Conservation (phyloP, 92 coral and sea anemone genomes). For the Actinernus sp. region DNA sequence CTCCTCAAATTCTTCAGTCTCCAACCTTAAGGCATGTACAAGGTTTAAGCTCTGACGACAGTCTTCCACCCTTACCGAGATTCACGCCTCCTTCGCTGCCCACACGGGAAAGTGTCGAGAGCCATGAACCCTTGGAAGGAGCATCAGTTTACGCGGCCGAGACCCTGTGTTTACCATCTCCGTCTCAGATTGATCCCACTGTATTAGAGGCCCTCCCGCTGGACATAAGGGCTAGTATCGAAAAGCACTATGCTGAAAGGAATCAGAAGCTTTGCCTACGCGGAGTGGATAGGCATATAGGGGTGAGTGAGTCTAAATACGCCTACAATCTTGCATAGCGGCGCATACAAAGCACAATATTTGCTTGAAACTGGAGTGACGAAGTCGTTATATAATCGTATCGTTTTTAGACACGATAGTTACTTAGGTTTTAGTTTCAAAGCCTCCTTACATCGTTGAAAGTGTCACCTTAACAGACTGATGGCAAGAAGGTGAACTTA, state of each 20-base stretch:
- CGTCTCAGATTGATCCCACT: conserved; percentile 86
- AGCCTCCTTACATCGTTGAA: no score
- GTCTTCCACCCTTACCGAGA: conserved; percentile 75
- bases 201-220: conserved; percentile 88
- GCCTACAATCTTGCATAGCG: no score
- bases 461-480: no score
- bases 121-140: not conserved
- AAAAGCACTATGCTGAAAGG: conserved; percentile 76
- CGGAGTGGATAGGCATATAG: no score
- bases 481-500: no score
- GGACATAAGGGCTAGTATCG: conserved; percentile 78
- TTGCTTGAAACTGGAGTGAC: no score
- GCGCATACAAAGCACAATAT: no score
- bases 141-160: conserved; percentile 21
- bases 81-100: conserved; percentile 40
- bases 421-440: no score
- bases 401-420: no score
- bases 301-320: no score
- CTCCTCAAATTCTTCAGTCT: not conserved
- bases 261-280: no score
- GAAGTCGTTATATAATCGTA: no score
- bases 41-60: conserved; percentile 17
- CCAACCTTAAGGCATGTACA: not conserved
- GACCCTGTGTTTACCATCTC: conserved; percentile 76
- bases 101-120: not conserved